phyloP scores from a whole-genome alignment of 2,888 invertebrate genomes.

The Euplexia lucipara region DNA sequence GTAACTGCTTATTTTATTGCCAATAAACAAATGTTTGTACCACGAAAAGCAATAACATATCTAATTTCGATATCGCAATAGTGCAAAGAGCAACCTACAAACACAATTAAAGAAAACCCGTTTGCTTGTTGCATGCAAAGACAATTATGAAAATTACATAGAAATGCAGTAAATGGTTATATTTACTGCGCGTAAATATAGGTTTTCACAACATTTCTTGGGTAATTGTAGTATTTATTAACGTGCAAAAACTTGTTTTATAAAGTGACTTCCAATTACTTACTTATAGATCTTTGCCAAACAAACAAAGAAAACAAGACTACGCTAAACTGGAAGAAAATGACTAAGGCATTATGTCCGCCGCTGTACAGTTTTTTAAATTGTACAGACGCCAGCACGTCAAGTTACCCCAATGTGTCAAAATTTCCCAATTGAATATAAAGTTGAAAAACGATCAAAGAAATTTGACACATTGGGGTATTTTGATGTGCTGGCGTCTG shows the following conservation, averaged over 20 bases:
- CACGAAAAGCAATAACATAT: conserved; percentile 44
- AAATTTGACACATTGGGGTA: too few relatives aligned
- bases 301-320: background rate
- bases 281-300: background rate
- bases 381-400: too few relatives aligned
- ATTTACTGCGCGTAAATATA: conserved; percentile 29
- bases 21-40: conserved; percentile 24
- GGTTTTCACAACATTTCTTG: conserved; percentile 20
- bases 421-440: too few relatives aligned
- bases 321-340: too few relatives aligned
- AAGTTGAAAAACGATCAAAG: too few relatives aligned
- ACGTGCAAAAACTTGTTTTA: background rate
- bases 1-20: conserved; percentile 18
- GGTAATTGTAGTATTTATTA: background rate
- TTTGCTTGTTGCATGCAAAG: conserved; percentile 29
- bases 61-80: conserved; percentile 51
- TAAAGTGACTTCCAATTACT: background rate
- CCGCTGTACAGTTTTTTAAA: too few relatives aligned
- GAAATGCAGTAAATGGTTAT: conserved; percentile 26
- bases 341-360: too few relatives aligned
- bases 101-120: conserved; percentile 42
- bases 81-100: conserved; percentile 43
- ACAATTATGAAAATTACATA: conserved; percentile 43
- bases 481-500: too few relatives aligned
- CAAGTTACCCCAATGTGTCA: too few relatives aligned